phyloP scores from a whole-genome alignment of 2,888 invertebrate genomes.

The Choristoneura rosaceana region DNA sequence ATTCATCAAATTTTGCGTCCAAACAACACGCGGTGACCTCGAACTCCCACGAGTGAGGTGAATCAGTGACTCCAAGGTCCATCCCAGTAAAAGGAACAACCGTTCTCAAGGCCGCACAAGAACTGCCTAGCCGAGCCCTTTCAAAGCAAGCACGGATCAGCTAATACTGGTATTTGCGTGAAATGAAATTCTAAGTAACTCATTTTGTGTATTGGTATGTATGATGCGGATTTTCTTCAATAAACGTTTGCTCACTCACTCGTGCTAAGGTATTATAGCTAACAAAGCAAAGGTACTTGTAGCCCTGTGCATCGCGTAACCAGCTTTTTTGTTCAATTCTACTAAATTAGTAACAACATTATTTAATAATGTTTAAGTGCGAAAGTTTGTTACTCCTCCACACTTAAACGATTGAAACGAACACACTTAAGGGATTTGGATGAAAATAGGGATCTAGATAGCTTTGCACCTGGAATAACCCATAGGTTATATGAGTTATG shows the following conservation, averaged over 20 bases:
- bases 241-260: conserved; percentile 28
- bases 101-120: conserved; percentile 53
- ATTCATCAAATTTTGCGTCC: conserved; percentile 54
- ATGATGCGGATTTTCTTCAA: conserved; percentile 34
- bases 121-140: conserved; percentile 30
- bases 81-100: conserved; percentile 68
- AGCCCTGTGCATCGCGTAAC: not conserved
- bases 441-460: no score
- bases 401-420: no score
- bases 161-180: conserved; percentile 48
- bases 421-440: no score
- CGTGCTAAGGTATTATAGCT: conserved; percentile 4
- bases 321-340: no score
- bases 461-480: no score
- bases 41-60: conserved; percentile 66
- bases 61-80: conserved; percentile 78
- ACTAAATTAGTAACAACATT: no score
- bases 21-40: conserved; percentile 64
- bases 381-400: no score
- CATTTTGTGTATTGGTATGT: conserved; percentile 27
- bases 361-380: no score
- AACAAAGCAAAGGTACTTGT: conserved; percentile 19
- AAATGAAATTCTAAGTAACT: conserved; percentile 37
- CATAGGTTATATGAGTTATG: no score
- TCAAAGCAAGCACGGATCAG: conserved; percentile 49